phyloP scores from a whole-genome alignment of 2,113 vertebrate species.

The Bubalus kerabau region DNA sequence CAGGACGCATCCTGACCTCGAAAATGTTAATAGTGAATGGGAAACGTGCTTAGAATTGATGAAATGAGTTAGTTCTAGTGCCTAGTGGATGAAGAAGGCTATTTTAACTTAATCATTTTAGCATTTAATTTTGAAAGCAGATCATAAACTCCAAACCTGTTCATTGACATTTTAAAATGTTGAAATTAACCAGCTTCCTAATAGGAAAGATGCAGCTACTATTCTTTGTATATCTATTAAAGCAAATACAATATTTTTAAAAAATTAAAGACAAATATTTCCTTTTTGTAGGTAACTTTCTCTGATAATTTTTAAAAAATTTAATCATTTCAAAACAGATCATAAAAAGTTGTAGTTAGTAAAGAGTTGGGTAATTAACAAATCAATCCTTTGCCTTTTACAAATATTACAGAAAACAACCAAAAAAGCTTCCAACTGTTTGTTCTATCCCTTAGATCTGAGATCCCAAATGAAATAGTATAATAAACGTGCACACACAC shows the following conservation, averaged over 20 bases:
- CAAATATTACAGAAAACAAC: background rate
- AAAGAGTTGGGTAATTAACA: background rate
- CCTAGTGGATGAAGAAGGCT: background rate
- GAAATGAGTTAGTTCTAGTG: background rate
- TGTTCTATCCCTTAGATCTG: background rate
- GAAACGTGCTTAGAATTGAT: background rate
- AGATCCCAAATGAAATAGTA: background rate
- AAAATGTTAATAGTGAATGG: background rate
- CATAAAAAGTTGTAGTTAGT: background rate
- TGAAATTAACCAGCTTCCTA: background rate
- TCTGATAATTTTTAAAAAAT: background rate
- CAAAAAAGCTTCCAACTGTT: background rate
- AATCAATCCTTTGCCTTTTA: background rate
- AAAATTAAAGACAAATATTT: background rate
- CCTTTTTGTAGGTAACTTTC: background rate
- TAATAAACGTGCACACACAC: background rate
- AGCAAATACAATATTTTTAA: background rate
- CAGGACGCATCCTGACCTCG: background rate
- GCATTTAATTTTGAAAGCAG: background rate
- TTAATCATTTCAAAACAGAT: background rate
- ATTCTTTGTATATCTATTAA: background rate
- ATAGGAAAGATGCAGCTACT: background rate
- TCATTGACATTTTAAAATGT: background rate
- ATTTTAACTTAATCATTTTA: background rate
- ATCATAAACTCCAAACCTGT: background rate